Percentiles rank a stretch among this genome's conserved stretches.
These are phyloP conservation scores for Scaptomyza flava DNA, from an alignment of 2,888 invertebrate species.

Conservation along the genomic window DNA sequence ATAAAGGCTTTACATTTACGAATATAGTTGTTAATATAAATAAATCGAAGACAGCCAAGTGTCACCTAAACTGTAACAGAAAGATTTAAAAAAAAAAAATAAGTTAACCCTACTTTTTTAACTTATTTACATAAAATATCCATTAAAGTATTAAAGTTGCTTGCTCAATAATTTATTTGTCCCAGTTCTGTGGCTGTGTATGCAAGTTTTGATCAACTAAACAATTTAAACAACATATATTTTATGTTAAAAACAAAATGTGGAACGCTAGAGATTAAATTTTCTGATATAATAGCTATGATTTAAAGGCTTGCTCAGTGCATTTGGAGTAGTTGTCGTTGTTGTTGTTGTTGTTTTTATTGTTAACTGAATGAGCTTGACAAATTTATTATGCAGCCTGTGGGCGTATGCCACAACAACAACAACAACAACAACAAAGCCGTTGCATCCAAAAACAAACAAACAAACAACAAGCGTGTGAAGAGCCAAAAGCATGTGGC, in stretches of 20 bases:
- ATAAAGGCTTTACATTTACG: too few species aligned
- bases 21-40: too few species aligned
- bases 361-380: constrained; percentile 31
- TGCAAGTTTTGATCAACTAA: neutral
- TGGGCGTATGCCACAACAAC: constrained; percentile 18
- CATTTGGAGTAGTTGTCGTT: neutral
- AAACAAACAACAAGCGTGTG: constrained; percentile 32
- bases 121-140: too few species aligned
- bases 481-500: neutral
- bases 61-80: too few species aligned
- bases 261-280: neutral
- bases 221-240: neutral
- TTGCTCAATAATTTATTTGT: too few species aligned
- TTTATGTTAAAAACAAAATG: neutral
- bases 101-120: too few species aligned
- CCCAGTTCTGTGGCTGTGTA: neutral
- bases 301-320: constrained; percentile 4
- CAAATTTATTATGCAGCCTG: constrained; percentile 54
- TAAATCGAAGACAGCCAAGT: too few species aligned
- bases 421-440: constrained; percentile 14
- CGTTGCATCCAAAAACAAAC: constrained; percentile 41
- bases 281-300: neutral
- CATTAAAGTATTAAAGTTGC: too few species aligned
- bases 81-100: too few species aligned
- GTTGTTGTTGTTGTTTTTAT: constrained; percentile 9